These are phyloP conservation scores for Jaculus jaculus DNA, from an alignment of 2,113 vertebrate genomes.

Conservation along the genomic window DNA sequence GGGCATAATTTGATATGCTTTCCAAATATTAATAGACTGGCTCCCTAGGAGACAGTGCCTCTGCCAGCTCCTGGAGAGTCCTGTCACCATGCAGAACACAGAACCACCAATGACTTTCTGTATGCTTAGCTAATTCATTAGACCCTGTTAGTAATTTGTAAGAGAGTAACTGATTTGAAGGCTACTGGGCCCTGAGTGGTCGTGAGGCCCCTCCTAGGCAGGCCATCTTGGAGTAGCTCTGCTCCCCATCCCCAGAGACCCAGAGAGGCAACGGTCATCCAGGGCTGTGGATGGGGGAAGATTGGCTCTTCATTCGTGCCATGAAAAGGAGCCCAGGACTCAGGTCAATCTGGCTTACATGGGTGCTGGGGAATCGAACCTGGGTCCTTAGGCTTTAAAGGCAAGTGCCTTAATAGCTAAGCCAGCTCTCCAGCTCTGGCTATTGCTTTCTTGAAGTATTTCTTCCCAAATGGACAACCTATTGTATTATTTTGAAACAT, in stretches of 20 bases:
- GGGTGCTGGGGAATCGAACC: no score
- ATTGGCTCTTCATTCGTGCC: background rate
- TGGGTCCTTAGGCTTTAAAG: background rate
- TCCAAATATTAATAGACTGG: conserved; percentile 64
- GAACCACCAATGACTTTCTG: conserved; percentile 14
- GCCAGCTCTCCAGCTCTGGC: background rate
- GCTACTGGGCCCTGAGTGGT: background rate
- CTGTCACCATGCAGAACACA: conserved; percentile 18
- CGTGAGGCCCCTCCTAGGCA: conserved; percentile 13
- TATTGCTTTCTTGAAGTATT: background rate
- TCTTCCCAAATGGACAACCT: background rate
- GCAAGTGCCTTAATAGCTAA: background rate
- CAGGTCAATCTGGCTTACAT: background rate
- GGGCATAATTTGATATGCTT: conserved; percentile 58
- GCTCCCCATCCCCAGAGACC: background rate
- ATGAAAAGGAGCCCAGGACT: background rate
- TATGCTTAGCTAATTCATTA: conserved; percentile 50
- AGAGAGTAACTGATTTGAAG: conserved; percentile 61
- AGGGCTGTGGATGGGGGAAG: background rate
- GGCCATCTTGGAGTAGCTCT: background rate
- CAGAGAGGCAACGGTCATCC: background rate
- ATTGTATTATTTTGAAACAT: background rate
- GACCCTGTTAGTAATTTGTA: conserved; percentile 23
- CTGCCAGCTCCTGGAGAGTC: background rate
- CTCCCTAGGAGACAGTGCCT: conserved; percentile 1